Percentiles rank a stretch among this genome's conserved stretches.
phyloP scores from a whole-genome alignment of 2,797 vertebrate species.

The Platyrinchus mystaceus region DNA sequence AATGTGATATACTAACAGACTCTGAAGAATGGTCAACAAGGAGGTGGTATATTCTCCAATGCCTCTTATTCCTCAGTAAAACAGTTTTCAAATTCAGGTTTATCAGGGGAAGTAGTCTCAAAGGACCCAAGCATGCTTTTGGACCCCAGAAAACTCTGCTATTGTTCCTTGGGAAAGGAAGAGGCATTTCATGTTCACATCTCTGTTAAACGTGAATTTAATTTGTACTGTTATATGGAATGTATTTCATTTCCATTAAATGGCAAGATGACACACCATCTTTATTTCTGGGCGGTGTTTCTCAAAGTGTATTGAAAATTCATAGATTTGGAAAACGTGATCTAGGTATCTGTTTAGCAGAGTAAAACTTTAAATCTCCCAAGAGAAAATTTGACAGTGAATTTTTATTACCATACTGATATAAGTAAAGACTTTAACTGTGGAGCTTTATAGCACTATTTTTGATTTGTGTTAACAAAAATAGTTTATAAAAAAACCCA shows the following conservation, averaged over 20 bases:
- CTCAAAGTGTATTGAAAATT: slow-evolving; percentile 1
- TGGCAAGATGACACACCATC: background rate
- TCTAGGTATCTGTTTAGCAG: background rate
- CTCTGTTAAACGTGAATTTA: background rate
- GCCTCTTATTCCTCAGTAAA: background rate
- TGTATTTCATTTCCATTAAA: background rate
- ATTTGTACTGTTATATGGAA: background rate
- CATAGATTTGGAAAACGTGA: background rate
- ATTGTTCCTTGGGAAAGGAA: background rate
- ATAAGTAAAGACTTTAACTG: background rate
- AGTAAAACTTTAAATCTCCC: background rate
- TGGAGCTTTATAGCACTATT: slow-evolving; percentile 10
- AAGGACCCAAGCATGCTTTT: background rate
- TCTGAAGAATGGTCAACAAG: background rate
- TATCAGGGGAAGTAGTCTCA: background rate
- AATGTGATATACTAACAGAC: background rate
- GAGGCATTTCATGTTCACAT: background rate
- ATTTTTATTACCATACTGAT: background rate
- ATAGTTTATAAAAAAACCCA: background rate
- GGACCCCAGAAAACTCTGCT: background rate
- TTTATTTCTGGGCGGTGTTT: background rate
- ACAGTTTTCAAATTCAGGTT: background rate
- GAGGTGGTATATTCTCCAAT: background rate
- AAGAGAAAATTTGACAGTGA: slow-evolving; percentile 14
- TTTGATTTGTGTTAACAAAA: background rate